phyloP scores from a whole-genome alignment of 1,140 invertebrate species.

The Drosophila nebulosa region DNA sequence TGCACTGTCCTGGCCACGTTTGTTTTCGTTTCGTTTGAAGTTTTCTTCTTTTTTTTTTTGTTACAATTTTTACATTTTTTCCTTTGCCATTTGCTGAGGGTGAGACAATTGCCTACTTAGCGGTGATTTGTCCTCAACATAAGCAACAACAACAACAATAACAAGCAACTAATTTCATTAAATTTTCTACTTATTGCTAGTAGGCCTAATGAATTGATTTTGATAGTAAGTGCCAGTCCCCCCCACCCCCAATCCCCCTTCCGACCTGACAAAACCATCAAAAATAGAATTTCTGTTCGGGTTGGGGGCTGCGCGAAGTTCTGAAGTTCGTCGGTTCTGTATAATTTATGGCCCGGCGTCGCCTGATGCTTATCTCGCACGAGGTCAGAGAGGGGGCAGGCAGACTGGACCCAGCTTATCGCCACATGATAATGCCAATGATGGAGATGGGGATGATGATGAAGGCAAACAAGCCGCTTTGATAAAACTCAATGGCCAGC shows the following conservation, averaged over 20 bases:
- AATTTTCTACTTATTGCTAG: conserved; percentile 37
- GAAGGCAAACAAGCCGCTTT: conserved; percentile 24
- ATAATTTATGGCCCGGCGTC: conserved; percentile 58
- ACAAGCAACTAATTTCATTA: conserved; percentile 56
- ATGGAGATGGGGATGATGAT: not conserved
- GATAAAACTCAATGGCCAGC: conserved; percentile 47
- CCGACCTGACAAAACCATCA: conserved; percentile 29
- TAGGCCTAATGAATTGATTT: conserved; percentile 70
- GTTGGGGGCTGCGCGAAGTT: not conserved
- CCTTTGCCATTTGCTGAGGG: conserved; percentile 27
- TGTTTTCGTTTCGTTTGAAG: conserved; percentile 48
- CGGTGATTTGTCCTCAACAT: conserved; percentile 36
- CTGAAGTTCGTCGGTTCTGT: conserved; percentile 18
- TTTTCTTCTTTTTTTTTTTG: no score
- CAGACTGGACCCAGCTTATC: conserved; percentile 41
- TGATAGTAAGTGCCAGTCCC: conserved; percentile 20
- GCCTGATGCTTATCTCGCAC: conserved; percentile 51
- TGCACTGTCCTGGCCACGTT: not conserved
- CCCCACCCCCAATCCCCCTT: not conserved
- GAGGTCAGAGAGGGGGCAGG: conserved; percentile 19
- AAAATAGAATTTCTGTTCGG: conserved; percentile 28
- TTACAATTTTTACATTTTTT: conserved; percentile 1
- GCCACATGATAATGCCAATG: conserved; percentile 26
- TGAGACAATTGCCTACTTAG: conserved; percentile 46
- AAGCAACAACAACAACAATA: not conserved